Conservation (phyloP, 2,113 vertebrate genomes). For the Channa argus region DNA sequence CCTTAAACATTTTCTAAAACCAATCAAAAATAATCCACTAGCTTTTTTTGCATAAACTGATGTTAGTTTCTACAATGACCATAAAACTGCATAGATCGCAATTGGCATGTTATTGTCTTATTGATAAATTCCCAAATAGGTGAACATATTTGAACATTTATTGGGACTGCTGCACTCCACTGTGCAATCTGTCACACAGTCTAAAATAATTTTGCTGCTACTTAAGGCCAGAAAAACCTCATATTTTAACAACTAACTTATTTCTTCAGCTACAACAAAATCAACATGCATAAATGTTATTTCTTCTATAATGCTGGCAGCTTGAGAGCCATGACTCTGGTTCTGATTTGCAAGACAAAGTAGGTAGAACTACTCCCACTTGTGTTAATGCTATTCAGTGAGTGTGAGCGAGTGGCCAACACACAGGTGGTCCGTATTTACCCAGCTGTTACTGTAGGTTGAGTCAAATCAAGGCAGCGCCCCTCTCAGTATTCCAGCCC, state of each 20-base stretch:
- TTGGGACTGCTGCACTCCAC: not conserved
- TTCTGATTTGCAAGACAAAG: constrained; percentile 43
- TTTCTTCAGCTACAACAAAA: not conserved
- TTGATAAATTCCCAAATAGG: not conserved
- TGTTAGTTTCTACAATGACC: not conserved
- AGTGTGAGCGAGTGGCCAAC: constrained; percentile 33
- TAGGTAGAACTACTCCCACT: constrained; percentile 32
- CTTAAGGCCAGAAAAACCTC: not conserved
- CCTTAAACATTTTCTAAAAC: not conserved
- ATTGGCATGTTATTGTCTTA: not conserved
- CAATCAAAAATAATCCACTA: not conserved
- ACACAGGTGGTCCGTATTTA: constrained; percentile 40
- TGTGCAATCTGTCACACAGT: not conserved
- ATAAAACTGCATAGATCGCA: not conserved
- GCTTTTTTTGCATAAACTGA: not conserved
- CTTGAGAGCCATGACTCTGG: constrained; percentile 1
- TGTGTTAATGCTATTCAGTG: constrained; percentile 35
- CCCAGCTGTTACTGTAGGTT: constrained; percentile 52
- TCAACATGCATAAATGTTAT: constrained; percentile 6
- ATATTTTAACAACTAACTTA: constrained; percentile 1
- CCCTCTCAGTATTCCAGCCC: constrained; percentile 28
- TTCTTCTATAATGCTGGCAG: constrained; percentile 6
- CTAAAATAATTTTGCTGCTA: not conserved
- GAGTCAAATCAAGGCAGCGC: constrained; percentile 15
- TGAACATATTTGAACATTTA: not conserved